A percentile compares a stretch with the other conserved stretches of the same genome.
phyloP scores from a whole-genome alignment of 92 coral and sea anemone genomes.

The Palythoa caribaeorum region DNA sequence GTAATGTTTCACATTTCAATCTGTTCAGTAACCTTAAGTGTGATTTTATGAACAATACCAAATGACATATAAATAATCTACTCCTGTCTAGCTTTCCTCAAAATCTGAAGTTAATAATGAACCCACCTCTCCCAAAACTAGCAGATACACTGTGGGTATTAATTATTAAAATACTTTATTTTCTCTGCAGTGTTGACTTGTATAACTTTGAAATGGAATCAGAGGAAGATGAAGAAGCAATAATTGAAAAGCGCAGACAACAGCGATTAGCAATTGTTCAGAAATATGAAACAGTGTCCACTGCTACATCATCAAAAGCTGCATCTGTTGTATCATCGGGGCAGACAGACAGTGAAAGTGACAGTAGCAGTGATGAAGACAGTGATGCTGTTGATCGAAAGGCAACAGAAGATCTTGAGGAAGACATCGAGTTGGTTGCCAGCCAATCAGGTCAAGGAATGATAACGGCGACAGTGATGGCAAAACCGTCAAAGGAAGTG shows the following conservation, averaged over 20 bases:
- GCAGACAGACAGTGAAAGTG: conserved; percentile 73
- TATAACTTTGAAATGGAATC: conserved; percentile 94
- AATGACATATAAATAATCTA: no score
- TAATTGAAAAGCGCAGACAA: conserved; percentile 81
- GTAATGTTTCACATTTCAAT: no score
- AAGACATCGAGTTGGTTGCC: conserved; percentile 67
- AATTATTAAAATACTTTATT: not conserved
- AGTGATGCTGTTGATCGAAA: conserved; percentile 75
- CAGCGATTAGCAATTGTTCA: conserved; percentile 86
- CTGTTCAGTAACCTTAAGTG: no score
- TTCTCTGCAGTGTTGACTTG: conserved; percentile 78
- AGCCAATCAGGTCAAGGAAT: conserved; percentile 39
- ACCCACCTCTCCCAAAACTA: no score
- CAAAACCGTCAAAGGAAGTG: conserved; percentile 22
- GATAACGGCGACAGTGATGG: conserved; percentile 30
- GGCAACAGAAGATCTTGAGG: conserved; percentile 84
- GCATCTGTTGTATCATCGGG: conserved; percentile 75
- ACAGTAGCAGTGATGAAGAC: conserved; percentile 73
- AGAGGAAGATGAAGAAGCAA: conserved; percentile 91
- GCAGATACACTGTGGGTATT: not conserved
- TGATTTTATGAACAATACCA: no score
- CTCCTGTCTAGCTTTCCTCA: no score
- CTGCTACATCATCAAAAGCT: conserved; percentile 67
- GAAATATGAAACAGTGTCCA: conserved; percentile 73
- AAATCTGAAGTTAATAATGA: no score